Conservation (phyloP, 2,113 vertebrate species). For the Myotis yumanensis region DNA sequence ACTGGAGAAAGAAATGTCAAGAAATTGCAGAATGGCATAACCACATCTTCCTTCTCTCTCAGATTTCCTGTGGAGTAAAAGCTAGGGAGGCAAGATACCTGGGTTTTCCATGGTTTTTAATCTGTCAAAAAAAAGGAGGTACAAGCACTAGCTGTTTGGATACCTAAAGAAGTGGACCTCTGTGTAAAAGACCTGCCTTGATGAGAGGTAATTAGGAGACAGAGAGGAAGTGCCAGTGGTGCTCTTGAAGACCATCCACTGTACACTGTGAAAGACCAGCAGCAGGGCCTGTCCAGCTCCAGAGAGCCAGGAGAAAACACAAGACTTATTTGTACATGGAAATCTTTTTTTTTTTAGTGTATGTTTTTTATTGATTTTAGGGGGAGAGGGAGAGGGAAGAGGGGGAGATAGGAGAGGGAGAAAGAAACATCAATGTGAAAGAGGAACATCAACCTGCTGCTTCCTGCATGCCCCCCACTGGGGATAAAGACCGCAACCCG, state of each 20-base stretch:
- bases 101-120: neutral
- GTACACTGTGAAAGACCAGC: fast-evolving
- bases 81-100: neutral
- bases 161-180: neutral
- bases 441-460: too few species aligned
- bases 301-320: neutral
- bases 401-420: too few species aligned
- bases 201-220: neutral
- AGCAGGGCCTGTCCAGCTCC: neutral
- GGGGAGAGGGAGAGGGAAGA: too few species aligned
- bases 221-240: neutral
- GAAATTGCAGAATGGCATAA: neutral
- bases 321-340: neutral
- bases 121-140: neutral
- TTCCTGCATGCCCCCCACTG: too few species aligned
- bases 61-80: neutral
- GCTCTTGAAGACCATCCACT: too few species aligned
- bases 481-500: too few species aligned
- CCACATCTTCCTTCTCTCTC: neutral
- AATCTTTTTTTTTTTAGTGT: too few species aligned
- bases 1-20: neutral
- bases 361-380: too few species aligned
- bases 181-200: neutral
- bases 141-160: neutral
- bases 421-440: too few species aligned